Evolutionary conservation across 2,888 invertebrate genomes (phyloP).

Genomic region (Heliconius charithonia): DNA sequence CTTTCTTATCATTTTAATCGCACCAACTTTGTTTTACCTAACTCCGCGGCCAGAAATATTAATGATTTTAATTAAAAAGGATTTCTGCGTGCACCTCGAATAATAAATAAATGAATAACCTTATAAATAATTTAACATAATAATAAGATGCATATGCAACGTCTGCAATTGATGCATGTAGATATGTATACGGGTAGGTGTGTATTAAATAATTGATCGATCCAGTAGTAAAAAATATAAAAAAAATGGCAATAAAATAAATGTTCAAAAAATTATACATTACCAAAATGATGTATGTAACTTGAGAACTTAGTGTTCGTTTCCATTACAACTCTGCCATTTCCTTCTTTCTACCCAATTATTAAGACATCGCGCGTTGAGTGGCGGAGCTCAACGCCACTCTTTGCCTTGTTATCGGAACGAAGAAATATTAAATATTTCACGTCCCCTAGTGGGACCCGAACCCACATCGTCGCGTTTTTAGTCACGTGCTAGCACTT

Average conservation of each 20-base stretch:
- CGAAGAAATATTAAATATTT: too few species aligned
- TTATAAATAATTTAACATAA: conserved; percentile 37
- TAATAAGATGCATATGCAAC: conserved; percentile 43
- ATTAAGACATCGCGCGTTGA: neutral
- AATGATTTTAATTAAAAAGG: conserved; percentile 39
- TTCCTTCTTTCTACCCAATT: neutral
- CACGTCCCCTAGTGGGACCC: too few species aligned
- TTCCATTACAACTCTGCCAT: fast-evolving
- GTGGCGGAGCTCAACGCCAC: neutral
- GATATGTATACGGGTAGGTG: neutral
- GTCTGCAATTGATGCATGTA: conserved; percentile 29
- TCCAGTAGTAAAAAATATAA: neutral
- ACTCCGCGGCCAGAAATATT: conserved; percentile 30
- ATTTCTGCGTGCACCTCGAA: conserved; percentile 38
- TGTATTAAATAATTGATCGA: neutral
- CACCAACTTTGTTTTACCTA: conserved; percentile 34
- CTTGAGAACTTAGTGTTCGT: neutral
- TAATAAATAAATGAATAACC: conserved; percentile 38
- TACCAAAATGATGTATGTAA: too few species aligned
- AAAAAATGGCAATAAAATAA: too few species aligned
- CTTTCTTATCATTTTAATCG: conserved; percentile 34
- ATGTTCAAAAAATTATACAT: too few species aligned
- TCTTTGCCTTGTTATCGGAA: too few species aligned
- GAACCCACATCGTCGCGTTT: too few species aligned
- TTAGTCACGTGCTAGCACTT: too few species aligned